Base-by-base conservation (phyloP, 1,140 invertebrate species). In the Cardiocondyla obscurior region DNA sequence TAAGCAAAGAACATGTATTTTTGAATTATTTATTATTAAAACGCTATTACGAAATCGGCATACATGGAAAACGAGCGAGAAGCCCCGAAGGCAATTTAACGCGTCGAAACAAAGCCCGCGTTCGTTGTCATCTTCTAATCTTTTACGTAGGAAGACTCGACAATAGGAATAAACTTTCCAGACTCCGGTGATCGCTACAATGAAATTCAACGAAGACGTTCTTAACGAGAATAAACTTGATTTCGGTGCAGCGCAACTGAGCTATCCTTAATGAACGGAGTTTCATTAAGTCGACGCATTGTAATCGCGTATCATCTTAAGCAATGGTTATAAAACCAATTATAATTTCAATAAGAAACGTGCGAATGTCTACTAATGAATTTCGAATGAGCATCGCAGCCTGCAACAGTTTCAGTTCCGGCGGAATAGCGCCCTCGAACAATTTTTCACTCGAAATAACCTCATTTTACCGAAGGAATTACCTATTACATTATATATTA, bases 51-150 rank as follows among this genome's bases (percentile, higher is more conserved):
- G n/a, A 36, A 12, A 49, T 83, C 25, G 39, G 55, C 16, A 25
- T 14, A 42, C 8, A 3, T 58, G 16, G 33, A 33, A 51, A 72
- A 28, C 46, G 39, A 70, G 81, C 51, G 44, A 70, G 51, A 81
- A 42, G 14, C 22, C 53, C n/a, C 7, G 8, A 25, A n/a, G 46
- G 25, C 53, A 79, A 81, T 87, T 74, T 81, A 81, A 84, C 84
- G 81, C 42, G 46, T 86, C 85, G 84, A 76, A 87, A 84, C 84
- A 65, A 46, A 57, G 7, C 8, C 14, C 14, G 16, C 60, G 42
- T 77, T 72, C 14, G n/a, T 69, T 22, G 46, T 79, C n/a, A 53
- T 55, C 30, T 69, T 79, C 46, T 69, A n/a, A 25, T 42, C n/a
- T 12, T 67, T 79, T 36, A 25, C 30, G 16, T 77, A 25, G 33